Percentiles rank a stretch among this genome's conserved stretches.
phyloP scores from a whole-genome alignment of 2,113 vertebrate species.

The Hyperopisus bebe region DNA sequence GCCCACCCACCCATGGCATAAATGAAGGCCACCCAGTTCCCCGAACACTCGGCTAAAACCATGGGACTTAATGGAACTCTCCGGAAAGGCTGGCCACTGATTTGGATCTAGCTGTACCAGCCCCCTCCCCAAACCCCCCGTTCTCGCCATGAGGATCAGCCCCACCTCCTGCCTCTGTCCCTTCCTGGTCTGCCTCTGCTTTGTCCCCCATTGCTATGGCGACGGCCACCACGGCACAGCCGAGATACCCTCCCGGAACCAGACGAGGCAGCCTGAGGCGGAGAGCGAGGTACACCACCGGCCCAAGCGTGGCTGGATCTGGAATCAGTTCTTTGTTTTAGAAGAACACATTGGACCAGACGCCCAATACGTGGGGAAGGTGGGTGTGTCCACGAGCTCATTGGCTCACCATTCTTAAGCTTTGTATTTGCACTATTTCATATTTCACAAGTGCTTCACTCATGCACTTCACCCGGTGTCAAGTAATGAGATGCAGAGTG shows the following conservation, averaged over 20 bases:
- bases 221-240: constrained; percentile 47
- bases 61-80: constrained; percentile 70
- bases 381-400: constrained; percentile 42
- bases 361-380: constrained; percentile 81
- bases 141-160: constrained; percentile 85
- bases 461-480: neutral
- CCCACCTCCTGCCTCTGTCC: constrained; percentile 83
- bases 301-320: constrained; percentile 83
- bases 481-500: neutral
- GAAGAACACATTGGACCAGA: constrained; percentile 85
- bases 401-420: neutral
- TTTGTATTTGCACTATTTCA: neutral
- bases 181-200: constrained; percentile 92
- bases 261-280: constrained; percentile 63
- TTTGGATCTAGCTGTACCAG: constrained; percentile 57
- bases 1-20: constrained; percentile 73
- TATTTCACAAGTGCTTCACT: neutral
- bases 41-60: constrained; percentile 57
- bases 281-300: constrained; percentile 80
- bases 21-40: constrained; percentile 57
- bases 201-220: constrained; percentile 83
- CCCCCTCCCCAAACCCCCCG: constrained; percentile 19
- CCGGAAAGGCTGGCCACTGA: constrained; percentile 56
- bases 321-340: constrained; percentile 92
- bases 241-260: constrained; percentile 40